Evolutionary conservation across 2,888 invertebrate genomes (phyloP), one percentile per base, ranked within the genome.

Genomic region (Diplolepis rosae): DNA sequence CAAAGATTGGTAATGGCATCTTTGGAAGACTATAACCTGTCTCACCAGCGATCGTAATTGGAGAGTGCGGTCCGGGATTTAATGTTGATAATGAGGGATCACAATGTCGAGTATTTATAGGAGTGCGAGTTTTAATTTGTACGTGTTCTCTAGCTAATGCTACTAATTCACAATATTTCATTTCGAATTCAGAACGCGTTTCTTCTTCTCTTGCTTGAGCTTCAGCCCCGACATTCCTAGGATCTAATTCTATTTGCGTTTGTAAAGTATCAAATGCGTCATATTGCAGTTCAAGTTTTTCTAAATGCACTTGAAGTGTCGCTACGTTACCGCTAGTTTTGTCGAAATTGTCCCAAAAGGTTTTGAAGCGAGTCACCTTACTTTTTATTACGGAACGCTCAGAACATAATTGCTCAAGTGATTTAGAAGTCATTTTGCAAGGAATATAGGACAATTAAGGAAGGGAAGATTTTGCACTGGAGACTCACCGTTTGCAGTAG

Each of bases 181-280:
- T 18, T 15, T 48, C 45, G 27, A 54, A 54, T 4, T 22, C 6
- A 27, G 9, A 27, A 4, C 15, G 28, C 4, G 22, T 27, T 48
- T 18, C 4, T 15, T 54, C 54, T 15, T 28, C 54, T 27, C 13
- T 4, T 15, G 13, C 27, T 27, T 4, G 13, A 27, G 28, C 27
- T 30, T 18, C 13, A 3, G 13, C 54, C n/a, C n/a, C n/a, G n/a
- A n/a, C n/a, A n/a, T n/a, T n/a, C n/a, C n/a, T n/a, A n/a, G n/a
- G n/a, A n/a, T n/a, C n/a, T n/a, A n/a, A 27, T 54, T 54, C 54
- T 54, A 54, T 54, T 27, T 54, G 28, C 2, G 54, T 54, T 30
- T 54, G 54, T 13, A 54, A 27, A 5, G 4, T 4, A 3, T 54
- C 54, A 9, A 54, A 54, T 13, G 4, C 15, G 13, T 54, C 54